These are phyloP conservation scores for Parasteatoda tepidariorum DNA, from an alignment of 1,140 invertebrate genomes.

Conservation along the genomic window DNA sequence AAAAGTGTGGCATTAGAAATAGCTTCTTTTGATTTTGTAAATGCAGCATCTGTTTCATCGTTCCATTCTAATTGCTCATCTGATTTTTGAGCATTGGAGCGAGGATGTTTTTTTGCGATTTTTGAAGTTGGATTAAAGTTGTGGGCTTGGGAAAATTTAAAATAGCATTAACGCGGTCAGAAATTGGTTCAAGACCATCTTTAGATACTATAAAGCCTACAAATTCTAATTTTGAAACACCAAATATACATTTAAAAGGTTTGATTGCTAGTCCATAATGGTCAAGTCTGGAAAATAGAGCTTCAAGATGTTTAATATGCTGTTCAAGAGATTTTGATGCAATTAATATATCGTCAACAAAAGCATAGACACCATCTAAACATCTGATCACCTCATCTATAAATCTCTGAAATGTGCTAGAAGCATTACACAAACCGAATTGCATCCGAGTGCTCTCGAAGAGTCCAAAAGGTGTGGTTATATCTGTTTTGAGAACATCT, in stretches of 20 bases:
- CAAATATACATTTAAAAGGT: constrained; percentile 1
- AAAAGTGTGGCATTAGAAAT: neutral
- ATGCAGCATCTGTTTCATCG: neutral
- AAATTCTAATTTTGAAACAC: neutral
- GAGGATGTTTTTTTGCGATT: neutral
- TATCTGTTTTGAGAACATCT: constrained; percentile 50
- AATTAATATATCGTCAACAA: no score
- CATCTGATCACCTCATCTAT: constrained; percentile 51
- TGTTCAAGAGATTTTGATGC: constrained; percentile 64
- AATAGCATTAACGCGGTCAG: constrained; percentile 63
- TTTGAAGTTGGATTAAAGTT: neutral
- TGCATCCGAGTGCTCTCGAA: constrained; percentile 60
- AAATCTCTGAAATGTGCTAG: constrained; percentile 60
- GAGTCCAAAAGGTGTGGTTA: constrained; percentile 44
- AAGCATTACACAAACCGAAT: constrained; percentile 64
- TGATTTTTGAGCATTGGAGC: neutral
- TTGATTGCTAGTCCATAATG: neutral
- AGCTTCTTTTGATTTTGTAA: neutral
- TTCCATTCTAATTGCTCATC: neutral
- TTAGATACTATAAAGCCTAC: constrained; percentile 46
- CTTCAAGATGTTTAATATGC: constrained; percentile 66
- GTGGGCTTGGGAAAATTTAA: constrained; percentile 64
- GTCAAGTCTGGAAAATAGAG: constrained; percentile 56
- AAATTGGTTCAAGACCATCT: neutral
- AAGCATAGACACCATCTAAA: constrained; percentile 66